Evolutionary conservation across 1,140 invertebrate genomes (phyloP).

Genomic region (Drosophila baimaii): DNA sequence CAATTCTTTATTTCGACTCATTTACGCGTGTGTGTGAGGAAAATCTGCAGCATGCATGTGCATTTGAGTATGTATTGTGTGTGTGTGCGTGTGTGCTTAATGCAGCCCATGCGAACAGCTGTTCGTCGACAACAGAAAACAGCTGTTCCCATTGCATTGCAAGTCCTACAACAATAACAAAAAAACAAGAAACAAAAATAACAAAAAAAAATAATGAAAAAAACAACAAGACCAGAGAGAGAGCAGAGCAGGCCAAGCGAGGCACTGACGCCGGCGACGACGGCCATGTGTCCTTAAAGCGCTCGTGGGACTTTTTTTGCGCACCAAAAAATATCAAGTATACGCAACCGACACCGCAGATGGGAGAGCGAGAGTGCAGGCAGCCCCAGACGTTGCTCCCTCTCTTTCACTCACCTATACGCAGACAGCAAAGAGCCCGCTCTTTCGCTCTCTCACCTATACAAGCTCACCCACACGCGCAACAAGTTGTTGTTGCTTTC

Average conservation of each 20-base stretch:
- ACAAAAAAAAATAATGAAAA: constrained; percentile 33
- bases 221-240: constrained; percentile 22
- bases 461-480: constrained; percentile 60
- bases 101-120: constrained; percentile 58
- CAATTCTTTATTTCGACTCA: constrained; percentile 43
- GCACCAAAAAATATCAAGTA: constrained; percentile 70
- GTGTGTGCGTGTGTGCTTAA: constrained; percentile 12
- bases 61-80: constrained; percentile 1
- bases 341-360: constrained; percentile 39
- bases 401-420: constrained; percentile 23
- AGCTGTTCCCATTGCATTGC: constrained; percentile 56
- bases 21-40: constrained; percentile 14
- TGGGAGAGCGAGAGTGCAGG: constrained; percentile 35
- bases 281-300: constrained; percentile 67
- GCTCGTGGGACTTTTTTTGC: constrained; percentile 60
- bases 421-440: neutral
- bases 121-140: constrained; percentile 53
- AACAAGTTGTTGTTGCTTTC: constrained; percentile 70
- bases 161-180: constrained; percentile 20
- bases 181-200: constrained; percentile 33
- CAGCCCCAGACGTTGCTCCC: constrained; percentile 51
- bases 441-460: constrained; percentile 10
- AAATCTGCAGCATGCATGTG: constrained; percentile 19
- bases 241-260: constrained; percentile 15
- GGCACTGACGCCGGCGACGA: constrained; percentile 12